Evolutionary conservation across 35 echinoderm and acorn worm genomes (phyloP).

Genomic region (Stichopus chloronotus): DNA sequence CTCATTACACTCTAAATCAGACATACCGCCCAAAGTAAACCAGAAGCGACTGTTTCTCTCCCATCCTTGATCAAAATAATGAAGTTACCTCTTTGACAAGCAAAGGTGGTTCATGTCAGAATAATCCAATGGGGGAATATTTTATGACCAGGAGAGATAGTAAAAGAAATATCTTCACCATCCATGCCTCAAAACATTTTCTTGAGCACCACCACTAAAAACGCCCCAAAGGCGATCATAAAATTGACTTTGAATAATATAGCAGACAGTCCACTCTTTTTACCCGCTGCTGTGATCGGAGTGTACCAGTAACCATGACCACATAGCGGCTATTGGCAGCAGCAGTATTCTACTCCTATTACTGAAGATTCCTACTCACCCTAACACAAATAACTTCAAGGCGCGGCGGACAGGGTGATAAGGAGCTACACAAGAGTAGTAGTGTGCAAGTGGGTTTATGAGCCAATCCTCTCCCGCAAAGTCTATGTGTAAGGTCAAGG

Average conservation of each 20-base stretch:
- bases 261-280: background rate
- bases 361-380: background rate
- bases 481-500: constrained; percentile 24
- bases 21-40: no score
- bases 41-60: no score
- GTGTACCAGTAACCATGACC: background rate
- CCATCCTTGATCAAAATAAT: no score
- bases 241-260: constrained; percentile 38
- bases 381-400: constrained; percentile 37
- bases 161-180: background rate
- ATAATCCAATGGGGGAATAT: constrained; percentile 37
- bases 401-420: background rate
- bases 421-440: background rate
- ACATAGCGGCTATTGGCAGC: background rate
- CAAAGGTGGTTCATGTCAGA: constrained; percentile 45
- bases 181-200: constrained; percentile 25
- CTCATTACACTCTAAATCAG: no score
- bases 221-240: constrained; percentile 28
- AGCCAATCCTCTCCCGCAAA: constrained; percentile 41
- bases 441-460: background rate
- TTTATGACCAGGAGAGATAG: constrained; percentile 1
- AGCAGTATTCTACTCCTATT: background rate
- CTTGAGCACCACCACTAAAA: background rate
- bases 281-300: background rate
- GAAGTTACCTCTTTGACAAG: no score